Conservation (phyloP, 2,113 vertebrate genomes). For the Bujurquina vittata region DNA sequence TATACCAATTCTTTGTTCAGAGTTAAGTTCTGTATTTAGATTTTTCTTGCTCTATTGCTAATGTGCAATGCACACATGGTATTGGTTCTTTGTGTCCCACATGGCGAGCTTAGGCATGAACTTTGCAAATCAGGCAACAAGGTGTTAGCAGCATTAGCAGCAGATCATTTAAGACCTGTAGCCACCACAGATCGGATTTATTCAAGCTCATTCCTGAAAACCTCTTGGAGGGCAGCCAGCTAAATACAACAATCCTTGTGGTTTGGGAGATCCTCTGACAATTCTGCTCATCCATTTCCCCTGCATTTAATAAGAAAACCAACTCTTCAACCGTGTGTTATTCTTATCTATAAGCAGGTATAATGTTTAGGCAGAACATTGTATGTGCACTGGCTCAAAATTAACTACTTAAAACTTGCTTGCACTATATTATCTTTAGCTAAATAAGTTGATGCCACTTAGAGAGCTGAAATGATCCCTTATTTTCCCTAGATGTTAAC, state of each 20-base stretch:
- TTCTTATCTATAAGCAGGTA: not conserved
- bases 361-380: not conserved
- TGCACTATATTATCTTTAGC: not conserved
- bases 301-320: not conserved
- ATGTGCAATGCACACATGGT: not conserved
- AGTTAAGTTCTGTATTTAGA: too few species aligned
- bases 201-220: not conserved
- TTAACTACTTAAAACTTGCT: not conserved
- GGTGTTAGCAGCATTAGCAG: constrained; percentile 1
- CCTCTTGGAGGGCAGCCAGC: not conserved
- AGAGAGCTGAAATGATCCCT: not conserved
- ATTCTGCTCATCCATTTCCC: not conserved
- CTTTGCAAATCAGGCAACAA: not conserved
- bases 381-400: not conserved
- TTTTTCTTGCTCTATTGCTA: too few species aligned
- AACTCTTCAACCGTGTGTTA: not conserved
- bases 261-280: not conserved
- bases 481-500: not conserved
- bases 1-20: not conserved
- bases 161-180: not conserved
- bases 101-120: not conserved
- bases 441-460: not conserved
- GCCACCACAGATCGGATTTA: not conserved
- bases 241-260: not conserved
- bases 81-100: not conserved